Evolutionary conservation across 2,797 vertebrate genomes (phyloP), one percentile per base, ranked within the genome.

Genomic region (Echeneis naucrates): DNA sequence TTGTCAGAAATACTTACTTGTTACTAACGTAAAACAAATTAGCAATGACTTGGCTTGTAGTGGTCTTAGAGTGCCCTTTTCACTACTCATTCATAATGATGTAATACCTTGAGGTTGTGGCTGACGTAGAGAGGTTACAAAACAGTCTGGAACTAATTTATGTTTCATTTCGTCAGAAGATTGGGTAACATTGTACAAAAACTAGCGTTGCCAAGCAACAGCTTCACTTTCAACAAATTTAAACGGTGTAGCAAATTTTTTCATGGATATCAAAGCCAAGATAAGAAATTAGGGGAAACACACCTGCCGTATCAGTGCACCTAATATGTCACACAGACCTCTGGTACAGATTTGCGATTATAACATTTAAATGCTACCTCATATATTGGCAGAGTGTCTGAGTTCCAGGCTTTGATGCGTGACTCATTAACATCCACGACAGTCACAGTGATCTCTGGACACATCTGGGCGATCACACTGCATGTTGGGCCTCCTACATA

Each of bases 401-500:
- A 99, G 91, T 99, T 99, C 98, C 98, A 99, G 26, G 98, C 97
- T 71, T 95, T 96, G 89, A 99, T 98, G 81, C 98, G 95, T 5
- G 95, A 91, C 83, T 99, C 97, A 1, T 99, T 99, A 64, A 99
- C 92, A 42, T 99, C 98, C 67, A 99, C 98, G 0, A 99, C 98
- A 0, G 97, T 99, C 64, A 99, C 98, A 1, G 88, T 95, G 88
- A 99, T 96, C 72, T 90, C 94, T 1, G 97, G 97, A 75, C 98
- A 99, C 97, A 98, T 99, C 3, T 96, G 95, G 0, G 98, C 98
- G 35, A 99, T 99, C 45, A 99, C 97, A 5, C 97, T 99, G 82
- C 98, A 99, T 0, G 98, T 99, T 6, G 98, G 98, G 7, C 98
- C 98, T 23, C 98, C 98, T 0, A 99, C 98, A 19, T 99, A 99